Base-by-base conservation (phyloP, 2,113 vertebrate genomes). In the Dromiciops gliroides region DNA sequence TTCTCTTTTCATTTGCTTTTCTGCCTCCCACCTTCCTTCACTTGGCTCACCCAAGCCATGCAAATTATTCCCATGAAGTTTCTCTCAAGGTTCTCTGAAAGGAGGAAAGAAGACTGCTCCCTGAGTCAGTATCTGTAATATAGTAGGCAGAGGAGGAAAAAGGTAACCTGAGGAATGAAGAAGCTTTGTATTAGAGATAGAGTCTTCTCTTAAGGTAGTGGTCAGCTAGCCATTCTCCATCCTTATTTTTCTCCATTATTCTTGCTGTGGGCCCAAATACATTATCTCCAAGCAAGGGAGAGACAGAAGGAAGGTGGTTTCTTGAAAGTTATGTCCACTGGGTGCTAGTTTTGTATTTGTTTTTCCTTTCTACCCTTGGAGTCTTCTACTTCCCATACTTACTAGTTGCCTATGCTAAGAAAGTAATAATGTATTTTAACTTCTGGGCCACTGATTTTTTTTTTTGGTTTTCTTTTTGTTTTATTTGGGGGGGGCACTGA, bases 331-430 rank as follows among this genome's bases (percentile, higher is more conserved):
- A 56, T 28, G 26, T 28, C 26, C 8, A 56, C 53, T 28, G 26
- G 11, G 52, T 53, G 24, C 24, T 53, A 1, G 7, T 53, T 53
- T 53, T 1, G 25, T 37, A 31, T 67, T 67, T 67, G 10, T 0
- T 47, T 89, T 52, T 88, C 56, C 47, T 8, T n/a, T 94, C 91
- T 91, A 44, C 91, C 75, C 2, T 49, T 47, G 22, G 51, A 93
- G 83, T 44, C 3, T 60, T 83, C 1, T 60, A 47, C 23, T 93
- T 95, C 60, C 8, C 37, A 48, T 49, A 83, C 52, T 89, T 93
- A 50, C 89, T 91, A 50, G 10, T 53, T 96, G 2, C 92, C 94
- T 94, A 26, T 94, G 52, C 97, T 93, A 37, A 56, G 53, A 95
- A 96, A 93, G 14, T 91, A 88, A 44, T 51, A 51, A 51, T 50